Conservation (phyloP, 1,140 invertebrate species). For the Platyscapa corneri region DNA sequence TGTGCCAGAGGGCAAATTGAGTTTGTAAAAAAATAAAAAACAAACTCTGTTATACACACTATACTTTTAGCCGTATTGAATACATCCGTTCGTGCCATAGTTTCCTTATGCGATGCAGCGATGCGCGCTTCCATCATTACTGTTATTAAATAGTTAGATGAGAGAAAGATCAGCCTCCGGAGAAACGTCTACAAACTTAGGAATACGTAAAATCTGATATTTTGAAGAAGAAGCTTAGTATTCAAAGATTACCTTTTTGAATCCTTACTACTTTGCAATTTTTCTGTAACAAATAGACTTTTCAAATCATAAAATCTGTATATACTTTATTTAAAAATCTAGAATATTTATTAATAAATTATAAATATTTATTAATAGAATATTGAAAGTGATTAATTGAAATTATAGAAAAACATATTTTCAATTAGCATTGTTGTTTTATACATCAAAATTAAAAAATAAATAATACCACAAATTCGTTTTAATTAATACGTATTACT, state of each 20-base stretch:
- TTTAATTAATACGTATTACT: no score
- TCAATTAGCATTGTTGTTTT: no score
- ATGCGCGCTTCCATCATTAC: conserved; percentile 44
- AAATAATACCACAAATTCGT: no score
- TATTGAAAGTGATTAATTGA: no score
- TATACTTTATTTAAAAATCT: no score
- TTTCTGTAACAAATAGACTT: no score
- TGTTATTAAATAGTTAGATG: conserved; percentile 37
- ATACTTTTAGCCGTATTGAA: conserved; percentile 22
- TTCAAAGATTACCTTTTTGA: background rate
- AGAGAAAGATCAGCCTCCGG: background rate
- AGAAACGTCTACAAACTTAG: background rate
- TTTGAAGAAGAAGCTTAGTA: background rate
- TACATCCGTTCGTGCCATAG: conserved; percentile 12
- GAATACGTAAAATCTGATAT: background rate
- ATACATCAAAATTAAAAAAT: no score
- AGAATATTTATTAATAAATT: no score
- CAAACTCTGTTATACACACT: conserved; percentile 11
- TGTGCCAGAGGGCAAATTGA: background rate
- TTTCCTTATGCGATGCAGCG: conserved; percentile 17
- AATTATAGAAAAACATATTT: no score
- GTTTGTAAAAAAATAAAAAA: background rate
- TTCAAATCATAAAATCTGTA: no score
- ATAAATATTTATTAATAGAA: no score
- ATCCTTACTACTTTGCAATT: background rate